Percentiles rank a stretch among this genome's conserved stretches.
These are phyloP conservation scores for Hipparchia sbordonii DNA, from an alignment of 2,888 invertebrate species.

Conservation along the genomic window DNA sequence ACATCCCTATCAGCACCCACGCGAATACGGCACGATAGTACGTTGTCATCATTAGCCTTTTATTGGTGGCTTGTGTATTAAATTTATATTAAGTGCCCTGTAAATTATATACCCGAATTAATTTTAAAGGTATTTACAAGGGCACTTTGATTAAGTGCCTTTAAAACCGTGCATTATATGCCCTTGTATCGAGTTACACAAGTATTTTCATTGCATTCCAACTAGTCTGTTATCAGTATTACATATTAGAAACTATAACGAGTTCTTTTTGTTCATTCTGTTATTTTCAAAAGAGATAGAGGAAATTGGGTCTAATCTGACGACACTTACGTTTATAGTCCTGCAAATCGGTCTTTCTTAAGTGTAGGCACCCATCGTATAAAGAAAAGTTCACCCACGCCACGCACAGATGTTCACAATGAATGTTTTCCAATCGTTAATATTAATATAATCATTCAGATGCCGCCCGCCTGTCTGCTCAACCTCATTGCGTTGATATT, in stretches of 20 bases:
- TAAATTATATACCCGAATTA: conserved; percentile 32
- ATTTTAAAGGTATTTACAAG: conserved; percentile 26
- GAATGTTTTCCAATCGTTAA: conserved; percentile 15
- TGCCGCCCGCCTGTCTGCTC: conserved; percentile 22
- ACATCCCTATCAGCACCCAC: conserved; percentile 14
- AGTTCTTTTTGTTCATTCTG: neutral
- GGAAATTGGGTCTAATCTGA: no score
- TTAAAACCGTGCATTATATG: conserved; percentile 10
- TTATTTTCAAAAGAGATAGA: neutral
- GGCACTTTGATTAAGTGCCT: conserved; percentile 16
- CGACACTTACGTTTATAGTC: neutral
- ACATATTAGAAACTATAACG: neutral
- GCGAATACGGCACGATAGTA: conserved; percentile 10
- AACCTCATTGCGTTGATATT: conserved; percentile 19
- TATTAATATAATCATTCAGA: conserved; percentile 10
- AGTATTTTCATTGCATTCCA: conserved; percentile 4
- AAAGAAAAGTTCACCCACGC: conserved; percentile 4
- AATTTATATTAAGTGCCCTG: conserved; percentile 32
- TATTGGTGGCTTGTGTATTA: conserved; percentile 35
- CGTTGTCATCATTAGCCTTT: conserved; percentile 35
- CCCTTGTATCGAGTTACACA: conserved; percentile 13
- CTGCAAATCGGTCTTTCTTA: neutral
- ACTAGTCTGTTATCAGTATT: neutral
- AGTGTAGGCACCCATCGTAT: neutral
- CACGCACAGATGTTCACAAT: neutral